Evolutionary conservation across 2,113 vertebrate species (phyloP).

Genomic region (Nycticorax nycticorax): DNA sequence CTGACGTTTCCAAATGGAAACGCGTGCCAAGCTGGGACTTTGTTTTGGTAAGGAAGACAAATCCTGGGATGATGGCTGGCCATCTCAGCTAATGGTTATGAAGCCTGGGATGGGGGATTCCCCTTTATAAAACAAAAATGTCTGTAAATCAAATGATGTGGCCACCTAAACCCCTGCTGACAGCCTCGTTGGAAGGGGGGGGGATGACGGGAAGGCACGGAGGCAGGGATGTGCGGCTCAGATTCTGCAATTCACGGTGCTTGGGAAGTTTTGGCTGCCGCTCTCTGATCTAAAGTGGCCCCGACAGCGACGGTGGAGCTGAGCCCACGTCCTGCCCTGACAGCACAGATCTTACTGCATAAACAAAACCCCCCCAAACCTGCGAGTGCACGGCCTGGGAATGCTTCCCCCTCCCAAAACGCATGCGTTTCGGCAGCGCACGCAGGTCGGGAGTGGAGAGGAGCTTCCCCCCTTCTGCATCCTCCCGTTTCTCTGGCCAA

Average conservation of each 20-base stretch:
- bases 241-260: background rate
- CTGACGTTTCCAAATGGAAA: background rate
- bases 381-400: fast-evolving
- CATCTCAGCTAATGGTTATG: background rate
- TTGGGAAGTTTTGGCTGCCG: background rate
- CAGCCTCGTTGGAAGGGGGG: fast-evolving
- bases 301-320: fast-evolving
- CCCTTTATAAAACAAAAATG: background rate
- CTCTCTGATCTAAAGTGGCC: background rate
- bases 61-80: background rate
- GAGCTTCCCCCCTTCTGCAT: background rate
- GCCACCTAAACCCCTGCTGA: background rate
- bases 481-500: background rate
- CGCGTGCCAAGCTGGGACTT: fast-evolving
- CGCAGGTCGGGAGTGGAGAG: background rate
- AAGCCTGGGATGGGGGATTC: background rate
- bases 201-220: fast-evolving
- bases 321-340: background rate
- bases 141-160: background rate
- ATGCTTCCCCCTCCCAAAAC: background rate
- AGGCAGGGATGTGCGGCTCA: background rate
- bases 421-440: fast-evolving
- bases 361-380: background rate
- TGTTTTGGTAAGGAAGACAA: background rate
- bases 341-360: background rate